phyloP scores from a whole-genome alignment of 2,113 vertebrate species.

The Pelobates fuscus region DNA sequence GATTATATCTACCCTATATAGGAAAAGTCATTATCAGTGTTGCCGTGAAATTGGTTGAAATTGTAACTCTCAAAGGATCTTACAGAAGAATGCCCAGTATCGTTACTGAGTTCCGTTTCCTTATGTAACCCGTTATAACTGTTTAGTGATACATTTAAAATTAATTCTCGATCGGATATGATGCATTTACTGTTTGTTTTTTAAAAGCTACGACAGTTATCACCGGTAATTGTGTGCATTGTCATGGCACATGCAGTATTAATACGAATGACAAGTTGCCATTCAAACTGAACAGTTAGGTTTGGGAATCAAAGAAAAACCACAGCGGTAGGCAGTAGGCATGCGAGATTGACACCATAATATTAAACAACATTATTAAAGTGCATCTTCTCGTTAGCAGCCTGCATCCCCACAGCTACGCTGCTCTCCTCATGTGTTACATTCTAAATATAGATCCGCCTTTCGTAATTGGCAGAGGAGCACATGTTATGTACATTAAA shows the following conservation, averaged over 20 bases:
- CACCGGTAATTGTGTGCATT: not conserved
- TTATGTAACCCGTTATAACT: too few relatives aligned
- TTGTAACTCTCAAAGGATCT: too few relatives aligned
- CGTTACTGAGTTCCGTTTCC: too few relatives aligned
- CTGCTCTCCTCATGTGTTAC: constrained; percentile 60
- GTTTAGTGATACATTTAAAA: too few relatives aligned
- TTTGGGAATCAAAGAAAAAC: not conserved
- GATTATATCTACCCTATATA: too few relatives aligned
- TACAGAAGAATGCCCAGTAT: too few relatives aligned
- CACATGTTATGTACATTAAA: constrained; percentile 49
- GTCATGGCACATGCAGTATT: not conserved
- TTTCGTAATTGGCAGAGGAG: constrained; percentile 58
- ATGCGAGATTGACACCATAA: constrained; percentile 8
- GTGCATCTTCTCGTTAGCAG: constrained; percentile 55
- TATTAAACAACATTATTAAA: constrained; percentile 38
- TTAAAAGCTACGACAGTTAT: too few relatives aligned
- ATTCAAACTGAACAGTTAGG: not conserved
- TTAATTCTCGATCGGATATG: too few relatives aligned
- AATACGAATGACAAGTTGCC: not conserved
- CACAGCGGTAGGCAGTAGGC: not conserved
- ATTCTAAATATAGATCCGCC: constrained; percentile 69
- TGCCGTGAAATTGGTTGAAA: too few relatives aligned
- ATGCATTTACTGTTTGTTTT: too few relatives aligned
- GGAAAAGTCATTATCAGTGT: too few relatives aligned
- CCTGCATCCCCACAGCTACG: constrained; percentile 60